A percentile compares a stretch with the other conserved stretches of the same genome.
Evolutionary conservation across 1,140 invertebrate species (phyloP).

Genomic region (Calycopis cecrops): DNA sequence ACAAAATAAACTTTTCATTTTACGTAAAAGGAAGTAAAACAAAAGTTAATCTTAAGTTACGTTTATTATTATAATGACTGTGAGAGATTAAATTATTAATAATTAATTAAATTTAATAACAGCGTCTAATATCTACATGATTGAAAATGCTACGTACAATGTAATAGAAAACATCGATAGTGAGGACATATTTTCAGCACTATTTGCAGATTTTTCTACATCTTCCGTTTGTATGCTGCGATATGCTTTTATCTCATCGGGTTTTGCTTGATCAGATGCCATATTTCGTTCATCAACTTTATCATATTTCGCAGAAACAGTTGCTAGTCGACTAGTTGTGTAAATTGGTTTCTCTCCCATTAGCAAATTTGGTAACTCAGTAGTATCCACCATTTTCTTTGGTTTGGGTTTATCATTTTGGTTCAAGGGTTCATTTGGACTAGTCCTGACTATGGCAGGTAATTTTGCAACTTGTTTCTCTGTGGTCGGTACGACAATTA

Average conservation of each 20-base stretch:
- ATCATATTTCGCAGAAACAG: conserved; percentile 58
- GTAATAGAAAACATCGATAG: conserved; percentile 28
- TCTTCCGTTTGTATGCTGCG: conserved; percentile 46
- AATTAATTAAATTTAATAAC: conserved; percentile 19
- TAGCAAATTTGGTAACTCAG: conserved; percentile 17
- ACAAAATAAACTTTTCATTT: background rate
- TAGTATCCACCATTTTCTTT: conserved; percentile 14
- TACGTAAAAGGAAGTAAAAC: conserved; percentile 18
- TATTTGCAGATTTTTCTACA: conserved; percentile 25
- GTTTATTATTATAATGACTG: conserved; percentile 63
- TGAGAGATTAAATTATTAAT: conserved; percentile 44
- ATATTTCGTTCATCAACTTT: conserved; percentile 41
- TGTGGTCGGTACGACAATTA: conserved; percentile 2
- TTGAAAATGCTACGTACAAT: conserved; percentile 39
- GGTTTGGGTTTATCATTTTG: conserved; percentile 17
- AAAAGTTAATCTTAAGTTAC: conserved; percentile 35
- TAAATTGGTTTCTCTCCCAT: conserved; percentile 21
- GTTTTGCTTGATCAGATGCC: conserved; percentile 55
- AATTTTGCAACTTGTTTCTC: conserved; percentile 14
- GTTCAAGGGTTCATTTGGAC: conserved; percentile 4
- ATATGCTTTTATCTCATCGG: conserved; percentile 51
- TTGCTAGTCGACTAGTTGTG: conserved; percentile 52
- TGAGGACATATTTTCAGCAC: conserved; percentile 33
- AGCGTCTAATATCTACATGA: conserved; percentile 29
- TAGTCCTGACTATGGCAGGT: conserved; percentile 13